Evolutionary conservation across 2,797 vertebrate genomes (phyloP).

Genomic region (Pogoniulus pusillus): DNA sequence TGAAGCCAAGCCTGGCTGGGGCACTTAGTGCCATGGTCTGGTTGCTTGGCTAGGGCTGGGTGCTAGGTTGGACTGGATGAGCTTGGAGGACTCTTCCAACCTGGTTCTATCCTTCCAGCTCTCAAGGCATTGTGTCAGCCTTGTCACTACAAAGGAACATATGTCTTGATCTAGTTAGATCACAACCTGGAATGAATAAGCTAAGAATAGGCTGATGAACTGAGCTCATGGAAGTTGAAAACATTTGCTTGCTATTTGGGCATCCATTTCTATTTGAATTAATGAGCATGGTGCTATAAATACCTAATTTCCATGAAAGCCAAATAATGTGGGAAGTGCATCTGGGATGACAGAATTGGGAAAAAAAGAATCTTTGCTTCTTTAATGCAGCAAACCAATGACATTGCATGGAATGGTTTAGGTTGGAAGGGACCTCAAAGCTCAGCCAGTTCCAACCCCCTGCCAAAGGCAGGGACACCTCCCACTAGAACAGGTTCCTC

Average conservation of each 20-base stretch:
- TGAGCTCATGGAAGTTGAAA: conserved; percentile 22
- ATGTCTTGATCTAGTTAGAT: conserved; percentile 57
- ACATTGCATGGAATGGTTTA: too few species aligned
- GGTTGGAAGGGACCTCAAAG: too few species aligned
- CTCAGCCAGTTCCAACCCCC: too few species aligned
- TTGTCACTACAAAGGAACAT: not conserved
- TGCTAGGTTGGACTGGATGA: too few species aligned
- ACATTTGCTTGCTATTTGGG: conserved; percentile 26
- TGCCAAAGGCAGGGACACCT: too few species aligned
- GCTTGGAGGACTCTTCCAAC: too few species aligned
- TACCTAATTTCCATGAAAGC: conserved; percentile 47
- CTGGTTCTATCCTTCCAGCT: conserved; percentile 39
- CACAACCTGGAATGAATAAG: conserved; percentile 18
- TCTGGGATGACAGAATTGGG: not conserved
- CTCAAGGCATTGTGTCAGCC: conserved; percentile 10
- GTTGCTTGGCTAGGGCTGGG: too few species aligned
- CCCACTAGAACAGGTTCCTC: too few species aligned
- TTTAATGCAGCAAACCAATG: not conserved
- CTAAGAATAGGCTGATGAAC: conserved; percentile 43
- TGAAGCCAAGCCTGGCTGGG: too few species aligned
- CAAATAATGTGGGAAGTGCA: conserved; percentile 9
- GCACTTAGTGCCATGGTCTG: too few species aligned
- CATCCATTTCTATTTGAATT: conserved; percentile 32
- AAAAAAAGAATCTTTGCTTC: not conserved
- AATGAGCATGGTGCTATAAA: conserved; percentile 14